phyloP scores from a whole-genome alignment of 2,888 invertebrate species.

The Ischnus inquisitorius region DNA sequence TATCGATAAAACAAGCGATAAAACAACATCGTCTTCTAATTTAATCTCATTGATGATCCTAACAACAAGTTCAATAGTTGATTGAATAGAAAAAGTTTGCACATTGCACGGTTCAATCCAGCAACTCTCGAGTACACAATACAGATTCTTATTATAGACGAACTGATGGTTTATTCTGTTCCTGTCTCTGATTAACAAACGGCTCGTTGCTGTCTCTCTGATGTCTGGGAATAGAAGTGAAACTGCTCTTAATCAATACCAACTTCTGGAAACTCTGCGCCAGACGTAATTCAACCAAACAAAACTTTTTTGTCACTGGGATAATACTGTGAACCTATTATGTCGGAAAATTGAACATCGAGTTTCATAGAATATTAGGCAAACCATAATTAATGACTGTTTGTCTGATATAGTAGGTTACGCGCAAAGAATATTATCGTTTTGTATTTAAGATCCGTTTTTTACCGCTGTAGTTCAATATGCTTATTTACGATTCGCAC shows the following conservation, averaged over 20 bases:
- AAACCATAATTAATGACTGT: neutral
- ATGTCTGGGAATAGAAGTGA: neutral
- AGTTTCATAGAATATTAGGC: neutral
- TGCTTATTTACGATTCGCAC: neutral
- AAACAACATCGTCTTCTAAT: neutral
- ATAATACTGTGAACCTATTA: neutral
- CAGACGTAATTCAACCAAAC: conserved; percentile 21
- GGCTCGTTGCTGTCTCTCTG: conserved; percentile 6
- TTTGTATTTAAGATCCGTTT: neutral
- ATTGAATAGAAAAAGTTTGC: neutral
- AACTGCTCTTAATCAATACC: neutral
- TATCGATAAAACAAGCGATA: neutral
- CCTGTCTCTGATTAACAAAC: conserved; percentile 10
- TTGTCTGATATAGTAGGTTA: neutral
- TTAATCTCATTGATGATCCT: neutral
- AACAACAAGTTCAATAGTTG: neutral
- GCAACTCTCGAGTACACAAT: neutral
- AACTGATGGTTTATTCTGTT: neutral
- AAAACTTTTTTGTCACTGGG: neutral
- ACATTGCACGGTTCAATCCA: neutral
- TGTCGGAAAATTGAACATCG: no score
- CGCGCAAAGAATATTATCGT: neutral
- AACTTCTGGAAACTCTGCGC: conserved; percentile 21
- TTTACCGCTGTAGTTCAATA: neutral
- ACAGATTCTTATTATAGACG: neutral